Evolutionary conservation across 2,797 vertebrate genomes (phyloP), one percentile per base, ranked within the genome.

Genomic region (Rhinatrema bivittatum): DNA sequence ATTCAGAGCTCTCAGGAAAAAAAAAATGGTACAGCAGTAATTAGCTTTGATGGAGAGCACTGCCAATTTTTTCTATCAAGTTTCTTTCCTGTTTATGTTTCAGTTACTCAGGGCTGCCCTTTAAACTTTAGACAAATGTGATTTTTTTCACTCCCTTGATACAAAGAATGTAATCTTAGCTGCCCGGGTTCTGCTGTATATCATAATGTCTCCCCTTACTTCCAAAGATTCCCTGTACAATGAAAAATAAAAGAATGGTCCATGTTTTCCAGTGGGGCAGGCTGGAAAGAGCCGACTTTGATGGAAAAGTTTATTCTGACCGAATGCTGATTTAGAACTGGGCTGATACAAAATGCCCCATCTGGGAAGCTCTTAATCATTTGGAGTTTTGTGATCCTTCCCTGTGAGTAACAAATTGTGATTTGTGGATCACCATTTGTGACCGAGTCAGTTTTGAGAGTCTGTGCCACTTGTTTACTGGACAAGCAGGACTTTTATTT

Each of bases 51-150:
- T 52, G 56, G 74, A 71, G 61, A 68, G 50, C 46, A 62, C 62
- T 4, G 64, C 66, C 55, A 70, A 56, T 36, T 31, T 47, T 68
- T 68, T 62, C 66, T 81, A 82, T 82, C 74, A 63, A 45, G 50
- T 81, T 78, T 77, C 71, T 75, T 84, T 81, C 71, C 72, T 78
- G 77, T 77, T 85, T 79, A 77, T 65, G 34, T 75, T 79, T 65
- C 46, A 78, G 42, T 70, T 71, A 67, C 61, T 70, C 46, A 11
- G 19, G 54, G 31, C 57, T 73, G 73, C 62, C 63, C 65, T 68
- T 73, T 65, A 55, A 63, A 67, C 53, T 32, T 12, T 50, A 35
- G 64, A 33, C 44, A 59, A 59, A 49, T 29, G 67, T 37, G 46
- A 0, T 56, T 63, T 52, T 57, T 56, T 34, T 46, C 18, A 44